Evolutionary conservation across 2,888 invertebrate genomes (phyloP).

Genomic region (Theretra japonica): DNA sequence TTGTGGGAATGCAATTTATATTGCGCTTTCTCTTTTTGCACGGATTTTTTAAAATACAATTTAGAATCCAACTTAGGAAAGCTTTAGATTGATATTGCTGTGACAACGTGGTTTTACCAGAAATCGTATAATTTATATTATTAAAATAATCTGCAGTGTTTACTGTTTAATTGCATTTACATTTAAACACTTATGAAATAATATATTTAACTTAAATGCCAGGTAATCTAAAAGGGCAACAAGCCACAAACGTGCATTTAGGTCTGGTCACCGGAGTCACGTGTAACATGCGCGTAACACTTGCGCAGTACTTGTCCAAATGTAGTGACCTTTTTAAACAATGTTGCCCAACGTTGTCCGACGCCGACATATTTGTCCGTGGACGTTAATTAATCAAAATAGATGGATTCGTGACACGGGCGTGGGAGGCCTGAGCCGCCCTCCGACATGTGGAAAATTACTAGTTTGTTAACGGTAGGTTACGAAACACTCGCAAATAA

Average conservation of each 20-base stretch:
- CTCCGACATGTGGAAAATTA: constrained; percentile 41
- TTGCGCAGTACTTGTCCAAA: constrained; percentile 17
- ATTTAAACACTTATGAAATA: too few relatives aligned
- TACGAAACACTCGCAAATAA: constrained; percentile 23
- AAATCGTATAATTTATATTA: too few relatives aligned
- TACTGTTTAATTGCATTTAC: too few relatives aligned
- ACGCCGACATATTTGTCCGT: constrained; percentile 42
- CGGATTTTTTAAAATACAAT: too few relatives aligned
- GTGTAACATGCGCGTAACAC: not conserved
- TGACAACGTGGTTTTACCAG: too few relatives aligned
- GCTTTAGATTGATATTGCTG: too few relatives aligned
- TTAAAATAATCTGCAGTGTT: too few relatives aligned
- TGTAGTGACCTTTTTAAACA: constrained; percentile 24
- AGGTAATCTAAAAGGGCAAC: not conserved
- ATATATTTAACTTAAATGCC: too few relatives aligned
- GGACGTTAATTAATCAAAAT: constrained; percentile 59
- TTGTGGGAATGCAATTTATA: too few relatives aligned
- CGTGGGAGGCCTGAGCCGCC: constrained; percentile 39
- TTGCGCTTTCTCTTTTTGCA: too few relatives aligned
- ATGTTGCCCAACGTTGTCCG: constrained; percentile 42
- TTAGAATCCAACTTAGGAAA: too few relatives aligned
- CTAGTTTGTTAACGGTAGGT: constrained; percentile 27
- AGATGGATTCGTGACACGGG: constrained; percentile 44
- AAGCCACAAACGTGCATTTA: not conserved
- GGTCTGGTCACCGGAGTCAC: not conserved